Percentiles rank a stretch among this genome's conserved stretches.
Evolutionary conservation across 2,888 invertebrate species (phyloP).

Genomic region (Clostera curtula): DNA sequence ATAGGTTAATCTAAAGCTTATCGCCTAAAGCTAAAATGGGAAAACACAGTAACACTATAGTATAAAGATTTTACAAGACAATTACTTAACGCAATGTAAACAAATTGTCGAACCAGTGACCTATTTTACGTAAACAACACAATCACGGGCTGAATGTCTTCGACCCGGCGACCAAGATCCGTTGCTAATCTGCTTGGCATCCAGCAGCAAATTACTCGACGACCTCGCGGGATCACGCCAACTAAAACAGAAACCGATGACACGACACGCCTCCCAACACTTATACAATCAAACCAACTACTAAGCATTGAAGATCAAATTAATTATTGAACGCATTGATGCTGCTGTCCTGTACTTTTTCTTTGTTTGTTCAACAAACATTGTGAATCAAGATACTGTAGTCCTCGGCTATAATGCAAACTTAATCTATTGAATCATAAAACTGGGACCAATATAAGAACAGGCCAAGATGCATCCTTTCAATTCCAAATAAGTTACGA

Average conservation of each 20-base stretch:
- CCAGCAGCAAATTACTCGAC: slow-evolving; percentile 12
- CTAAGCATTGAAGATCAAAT: background rate
- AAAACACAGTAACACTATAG: too few relatives aligned
- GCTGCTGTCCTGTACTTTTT: slow-evolving; percentile 5
- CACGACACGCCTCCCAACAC: slow-evolving; percentile 25
- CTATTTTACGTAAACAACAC: slow-evolving; percentile 15
- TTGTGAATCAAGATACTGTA: too few relatives aligned
- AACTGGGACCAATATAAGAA: too few relatives aligned
- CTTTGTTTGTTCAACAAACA: too few relatives aligned
- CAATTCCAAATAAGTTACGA: too few relatives aligned
- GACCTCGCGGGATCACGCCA: slow-evolving; percentile 34
- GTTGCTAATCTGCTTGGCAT: slow-evolving; percentile 21
- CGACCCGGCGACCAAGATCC: slow-evolving; percentile 19
- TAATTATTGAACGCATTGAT: slow-evolving; percentile 7
- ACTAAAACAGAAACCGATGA: slow-evolving; percentile 34
- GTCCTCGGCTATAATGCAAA: too few relatives aligned
- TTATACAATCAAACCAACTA: slow-evolving; percentile 5
- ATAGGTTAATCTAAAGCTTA: too few relatives aligned
- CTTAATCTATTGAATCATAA: too few relatives aligned
- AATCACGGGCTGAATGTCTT: slow-evolving; percentile 14
- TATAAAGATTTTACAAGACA: too few relatives aligned
- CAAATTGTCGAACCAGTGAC: slow-evolving; percentile 10
- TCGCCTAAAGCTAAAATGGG: too few relatives aligned
- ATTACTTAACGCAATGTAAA: slow-evolving; percentile 7
- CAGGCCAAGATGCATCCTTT: too few relatives aligned